phyloP scores from a whole-genome alignment of 2,888 invertebrate genomes.

The Polymixis flavicincta region DNA sequence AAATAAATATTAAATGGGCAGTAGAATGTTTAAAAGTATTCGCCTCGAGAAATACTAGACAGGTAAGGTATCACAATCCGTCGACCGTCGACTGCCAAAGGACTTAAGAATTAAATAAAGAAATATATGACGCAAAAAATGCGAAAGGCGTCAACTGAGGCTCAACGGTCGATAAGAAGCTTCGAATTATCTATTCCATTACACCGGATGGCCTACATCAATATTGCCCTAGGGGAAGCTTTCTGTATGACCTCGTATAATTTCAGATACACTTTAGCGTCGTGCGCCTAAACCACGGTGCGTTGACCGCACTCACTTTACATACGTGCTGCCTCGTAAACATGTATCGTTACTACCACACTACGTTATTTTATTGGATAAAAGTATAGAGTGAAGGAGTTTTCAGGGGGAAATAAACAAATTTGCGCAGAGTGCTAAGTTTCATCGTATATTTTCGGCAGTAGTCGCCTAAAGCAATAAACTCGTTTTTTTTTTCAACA shows the following conservation, averaged over 20 bases:
- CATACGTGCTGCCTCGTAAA: constrained; percentile 45
- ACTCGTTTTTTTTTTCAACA: constrained; percentile 29
- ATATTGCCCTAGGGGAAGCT: constrained; percentile 66
- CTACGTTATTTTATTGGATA: constrained; percentile 25
- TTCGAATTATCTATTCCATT: constrained; percentile 75
- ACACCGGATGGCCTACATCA: constrained; percentile 64
- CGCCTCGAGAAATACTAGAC: constrained; percentile 10
- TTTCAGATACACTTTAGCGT: constrained; percentile 45
- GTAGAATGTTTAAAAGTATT: constrained; percentile 27
- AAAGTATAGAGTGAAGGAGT: constrained; percentile 43
- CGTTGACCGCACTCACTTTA: constrained; percentile 59
- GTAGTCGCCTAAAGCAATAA: constrained; percentile 29
- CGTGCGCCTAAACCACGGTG: constrained; percentile 20
- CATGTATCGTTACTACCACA: constrained; percentile 30
- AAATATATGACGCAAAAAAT: constrained; percentile 33
- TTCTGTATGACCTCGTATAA: constrained; percentile 63
- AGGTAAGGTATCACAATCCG: constrained; percentile 9
- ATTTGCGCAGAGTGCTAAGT: constrained; percentile 40
- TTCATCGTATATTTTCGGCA: constrained; percentile 32
- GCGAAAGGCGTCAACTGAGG: constrained; percentile 40
- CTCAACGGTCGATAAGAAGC: constrained; percentile 65
- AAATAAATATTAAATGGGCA: constrained; percentile 53
- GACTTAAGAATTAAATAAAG: constrained; percentile 26
- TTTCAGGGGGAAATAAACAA: constrained; percentile 46
- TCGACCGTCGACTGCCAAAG: constrained; percentile 13